Base-by-base conservation (phyloP, 2,113 vertebrate genomes). In the Patagioenas fasciata region DNA sequence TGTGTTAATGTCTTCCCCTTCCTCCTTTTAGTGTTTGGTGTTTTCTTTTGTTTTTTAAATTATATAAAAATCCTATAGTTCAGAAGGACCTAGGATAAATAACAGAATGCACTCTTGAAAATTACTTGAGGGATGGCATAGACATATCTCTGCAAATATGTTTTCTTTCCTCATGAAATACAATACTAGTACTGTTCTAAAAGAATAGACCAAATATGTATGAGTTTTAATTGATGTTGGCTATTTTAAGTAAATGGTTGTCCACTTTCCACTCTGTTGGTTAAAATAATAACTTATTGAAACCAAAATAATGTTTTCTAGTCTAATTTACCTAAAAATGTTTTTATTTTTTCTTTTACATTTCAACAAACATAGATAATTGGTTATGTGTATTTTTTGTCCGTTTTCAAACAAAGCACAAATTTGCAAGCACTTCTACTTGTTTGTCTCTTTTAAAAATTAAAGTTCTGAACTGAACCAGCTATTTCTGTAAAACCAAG, bases 281-380 rank as follows among this genome's bases (percentile, higher is more conserved):
- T 67, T 78, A 83, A 75, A 85, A 58, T 15, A 44, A 42, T 40
- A 72, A 40, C 16, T 79, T 78, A 74, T 2, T 92, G 69, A 79
- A 81, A 86, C 36, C 0, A 86, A 83, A 91, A 40, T 13, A 79
- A 85, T 65, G 1, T 47, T 83, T 92, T 36, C 48, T 70, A 25
- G 25, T 81, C 48, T 42, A 84, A 84, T 89, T 80, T 61, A 38
- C 60, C n/a, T 90, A 54, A 90, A 89, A 66, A 64, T 75, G 3
- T 47, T 65, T 88, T 29, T 1, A 2, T 31, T 40, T 85, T 38
- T 80, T 60, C 20, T 74, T 85, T 75, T 7, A 83, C 71, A 88
- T 95, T 95, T 97, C 88, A 95, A 13, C 12, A 85, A 72, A 42
- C 9, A 26, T 14, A 42, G 23, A 29, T 62, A 61, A 90, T 90